phyloP scores from a whole-genome alignment of 1,140 invertebrate species.

The Choristoneura fumiferana region DNA sequence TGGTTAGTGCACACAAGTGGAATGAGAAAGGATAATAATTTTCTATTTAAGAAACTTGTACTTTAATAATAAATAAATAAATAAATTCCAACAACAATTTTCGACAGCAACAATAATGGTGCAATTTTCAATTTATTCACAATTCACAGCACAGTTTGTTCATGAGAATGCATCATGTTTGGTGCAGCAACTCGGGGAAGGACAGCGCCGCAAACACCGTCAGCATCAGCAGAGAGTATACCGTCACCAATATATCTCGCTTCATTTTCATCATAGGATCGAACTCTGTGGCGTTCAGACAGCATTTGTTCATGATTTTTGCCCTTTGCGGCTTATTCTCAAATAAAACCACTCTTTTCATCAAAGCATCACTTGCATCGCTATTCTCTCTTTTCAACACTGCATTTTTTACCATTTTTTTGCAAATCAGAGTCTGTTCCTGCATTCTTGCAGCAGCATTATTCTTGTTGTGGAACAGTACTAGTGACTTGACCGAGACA shows the following conservation, averaged over 20 bases:
- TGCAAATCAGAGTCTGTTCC: no score
- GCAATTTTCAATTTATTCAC: conserved; percentile 10
- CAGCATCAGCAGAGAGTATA: conserved; percentile 65
- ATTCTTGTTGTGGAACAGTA: no score
- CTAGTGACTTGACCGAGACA: no score
- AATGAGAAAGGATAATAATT: background rate
- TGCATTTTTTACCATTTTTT: no score
- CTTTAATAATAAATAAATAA: conserved; percentile 13
- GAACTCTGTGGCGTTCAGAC: conserved; percentile 23
- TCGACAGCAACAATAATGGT: background rate
- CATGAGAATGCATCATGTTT: background rate
- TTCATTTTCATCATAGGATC: conserved; percentile 56
- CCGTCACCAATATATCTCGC: conserved; percentile 58
- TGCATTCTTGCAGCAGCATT: no score
- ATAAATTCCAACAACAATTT: conserved; percentile 17
- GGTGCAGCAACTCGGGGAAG: conserved; percentile 45
- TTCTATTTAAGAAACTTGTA: conserved; percentile 11
- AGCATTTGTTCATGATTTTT: background rate
- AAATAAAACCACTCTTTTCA: no score
- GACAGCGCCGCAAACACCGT: conserved; percentile 66
- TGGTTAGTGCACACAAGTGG: no score
- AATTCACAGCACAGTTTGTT: background rate
- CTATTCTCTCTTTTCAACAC: no score
- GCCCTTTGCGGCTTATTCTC: background rate
- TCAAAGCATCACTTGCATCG: no score